These are phyloP conservation scores for Polyommatus iphigenia DNA, from an alignment of 2,888 invertebrate species.

Conservation along the genomic window DNA sequence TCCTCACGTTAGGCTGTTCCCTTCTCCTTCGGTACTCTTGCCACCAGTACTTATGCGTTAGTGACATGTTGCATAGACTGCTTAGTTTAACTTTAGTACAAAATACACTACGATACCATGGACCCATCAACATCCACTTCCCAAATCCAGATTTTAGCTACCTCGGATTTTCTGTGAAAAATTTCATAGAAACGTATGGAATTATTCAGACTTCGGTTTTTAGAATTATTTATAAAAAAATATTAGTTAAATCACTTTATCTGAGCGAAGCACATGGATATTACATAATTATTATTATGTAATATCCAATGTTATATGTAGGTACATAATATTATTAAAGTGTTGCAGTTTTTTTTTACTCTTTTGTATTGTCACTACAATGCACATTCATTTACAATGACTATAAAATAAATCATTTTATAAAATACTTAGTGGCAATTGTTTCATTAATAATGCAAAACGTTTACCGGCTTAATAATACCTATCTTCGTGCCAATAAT, in stretches of 20 bases:
- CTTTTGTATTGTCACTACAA: background rate
- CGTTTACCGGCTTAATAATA: background rate
- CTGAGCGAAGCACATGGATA: too few species aligned
- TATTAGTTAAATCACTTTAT: too few species aligned
- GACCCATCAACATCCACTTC: too few species aligned
- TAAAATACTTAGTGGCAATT: conserved; percentile 32
- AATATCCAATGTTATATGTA: too few species aligned
- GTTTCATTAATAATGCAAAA: conserved; percentile 23
- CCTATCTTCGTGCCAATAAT: conserved; percentile 15
- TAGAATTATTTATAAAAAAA: too few species aligned
- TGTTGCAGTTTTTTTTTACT: background rate
- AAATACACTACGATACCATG: background rate
- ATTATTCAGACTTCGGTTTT: too few species aligned
- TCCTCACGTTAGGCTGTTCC: conserved; percentile 35
- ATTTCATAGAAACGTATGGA: too few species aligned
- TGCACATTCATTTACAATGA: background rate
- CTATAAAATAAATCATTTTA: background rate
- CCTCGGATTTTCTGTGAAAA: too few species aligned
- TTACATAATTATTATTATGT: too few species aligned
- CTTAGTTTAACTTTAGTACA: background rate
- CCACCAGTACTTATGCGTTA: conserved; percentile 46
- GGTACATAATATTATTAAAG: background rate
- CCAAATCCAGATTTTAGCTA: too few species aligned
- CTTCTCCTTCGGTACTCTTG: conserved; percentile 47
- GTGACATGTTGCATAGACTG: background rate